Evolutionary conservation across 2,797 vertebrate genomes (phyloP), one percentile per base, ranked within the genome.

Genomic region (Oryzias sinensis): DNA sequence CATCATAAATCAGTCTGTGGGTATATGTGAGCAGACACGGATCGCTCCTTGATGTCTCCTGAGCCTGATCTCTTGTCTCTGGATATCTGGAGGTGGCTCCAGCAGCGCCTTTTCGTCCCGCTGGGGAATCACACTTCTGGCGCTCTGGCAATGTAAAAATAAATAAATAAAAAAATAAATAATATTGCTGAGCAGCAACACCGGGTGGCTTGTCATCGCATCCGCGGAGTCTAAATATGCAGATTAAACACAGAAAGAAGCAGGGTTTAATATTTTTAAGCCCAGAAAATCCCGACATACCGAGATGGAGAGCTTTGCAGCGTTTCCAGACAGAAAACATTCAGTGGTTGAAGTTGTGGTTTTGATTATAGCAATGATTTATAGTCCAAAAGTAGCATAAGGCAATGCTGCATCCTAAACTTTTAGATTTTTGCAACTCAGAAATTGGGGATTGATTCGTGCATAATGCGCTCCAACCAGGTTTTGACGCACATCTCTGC

Each of bases 1-100:
- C 90, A 95, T 95, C 90, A 91, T 92, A 93, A 93, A 94, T 95
- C 93, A 93, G 90, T 91, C 91, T 89, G 84, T 84, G 82, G 81
- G 85, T 93, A 90, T 90, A 90, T 90, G 89, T 85, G 88, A 94
- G 88, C 87, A 91, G 93, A 93, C 92, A 90, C 90, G 90, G 92
- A 94, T 93, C 91, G 92, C 88, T 85, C 88, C 90, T 78, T 85
- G 89, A 91, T 92, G 90, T 91, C 91, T 91, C 66, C 59, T 72
- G 84, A 84, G 84, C 77, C 69, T 86, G 90, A 87, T 88, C 88
- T 69, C 62, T 61, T 80, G 65, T 76, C 72, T 67, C 68, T 20
- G 66, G 72, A 65, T 84, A 68, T 73, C 75, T 83, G 76, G 72
- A 78, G 73, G 79, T 79, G 81, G 76, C 82, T 88, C 66, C 68